phyloP scores from a whole-genome alignment of 2,113 vertebrate species.

The Tenrec ecaudatus region DNA sequence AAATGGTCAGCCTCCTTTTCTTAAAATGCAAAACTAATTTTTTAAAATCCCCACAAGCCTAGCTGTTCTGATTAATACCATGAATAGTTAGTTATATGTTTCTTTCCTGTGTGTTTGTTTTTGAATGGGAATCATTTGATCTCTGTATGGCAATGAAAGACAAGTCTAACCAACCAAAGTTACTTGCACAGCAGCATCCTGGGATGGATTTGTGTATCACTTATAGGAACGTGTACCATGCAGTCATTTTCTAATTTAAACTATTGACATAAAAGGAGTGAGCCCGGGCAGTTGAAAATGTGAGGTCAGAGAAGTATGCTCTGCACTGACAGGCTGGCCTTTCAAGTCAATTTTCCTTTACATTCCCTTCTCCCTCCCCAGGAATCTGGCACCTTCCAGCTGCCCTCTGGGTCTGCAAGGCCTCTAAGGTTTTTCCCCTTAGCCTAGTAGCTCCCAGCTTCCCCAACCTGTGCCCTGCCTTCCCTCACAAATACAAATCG shows the following conservation, averaged over 20 bases:
- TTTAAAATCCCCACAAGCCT: not conserved
- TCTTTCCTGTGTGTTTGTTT: not conserved
- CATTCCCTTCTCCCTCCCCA: not conserved
- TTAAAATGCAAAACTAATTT: not conserved
- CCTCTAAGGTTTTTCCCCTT: not conserved
- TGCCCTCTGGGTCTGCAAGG: not conserved
- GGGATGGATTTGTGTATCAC: not conserved
- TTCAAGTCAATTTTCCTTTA: not conserved
- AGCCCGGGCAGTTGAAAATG: not conserved
- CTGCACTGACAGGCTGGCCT: not conserved
- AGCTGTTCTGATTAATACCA: no score
- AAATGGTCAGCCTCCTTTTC: not conserved
- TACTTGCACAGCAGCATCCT: not conserved
- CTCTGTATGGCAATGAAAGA: not conserved
- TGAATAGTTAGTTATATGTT: not conserved
- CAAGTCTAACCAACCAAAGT: conserved; percentile 1
- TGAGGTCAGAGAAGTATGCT: not conserved
- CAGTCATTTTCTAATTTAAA: conserved; percentile 39
- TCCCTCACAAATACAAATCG: not conserved
- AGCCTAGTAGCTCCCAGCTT: not conserved
- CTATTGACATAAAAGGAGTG: not conserved
- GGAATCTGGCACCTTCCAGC: conserved; percentile 58
- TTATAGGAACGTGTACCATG: not conserved
- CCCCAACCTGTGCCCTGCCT: not conserved
- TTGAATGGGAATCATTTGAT: conserved; percentile 2